These are phyloP conservation scores for Ctenomys sociabilis DNA, from an alignment of 2,113 vertebrate genomes.

Conservation along the genomic window DNA sequence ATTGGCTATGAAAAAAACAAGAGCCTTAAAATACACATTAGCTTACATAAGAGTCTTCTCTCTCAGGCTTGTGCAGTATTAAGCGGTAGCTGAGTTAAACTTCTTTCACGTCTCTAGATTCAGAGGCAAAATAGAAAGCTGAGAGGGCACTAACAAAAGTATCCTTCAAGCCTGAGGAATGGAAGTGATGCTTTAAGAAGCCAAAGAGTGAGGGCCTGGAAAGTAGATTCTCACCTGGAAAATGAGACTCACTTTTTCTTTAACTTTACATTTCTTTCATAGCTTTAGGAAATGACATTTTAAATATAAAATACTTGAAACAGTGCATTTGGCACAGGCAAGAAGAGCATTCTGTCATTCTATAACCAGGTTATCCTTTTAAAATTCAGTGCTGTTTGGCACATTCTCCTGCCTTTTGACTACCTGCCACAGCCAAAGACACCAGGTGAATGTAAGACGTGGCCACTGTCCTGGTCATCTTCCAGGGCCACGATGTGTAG, in stretches of 20 bases:
- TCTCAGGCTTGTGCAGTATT: slow-evolving; percentile 69
- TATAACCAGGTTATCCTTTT: not conserved
- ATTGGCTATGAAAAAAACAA: slow-evolving; percentile 26
- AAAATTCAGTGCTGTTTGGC: not conserved
- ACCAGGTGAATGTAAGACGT: not conserved
- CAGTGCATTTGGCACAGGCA: not conserved
- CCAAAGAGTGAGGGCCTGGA: not conserved
- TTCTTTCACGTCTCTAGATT: slow-evolving; percentile 70
- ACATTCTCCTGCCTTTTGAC: not conserved
- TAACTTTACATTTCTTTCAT: not conserved
- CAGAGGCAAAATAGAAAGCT: slow-evolving; percentile 77
- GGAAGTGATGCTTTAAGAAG: slow-evolving; percentile 57
- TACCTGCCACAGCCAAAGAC: not conserved
- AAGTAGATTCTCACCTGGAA: not conserved
- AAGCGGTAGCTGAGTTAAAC: slow-evolving; percentile 75
- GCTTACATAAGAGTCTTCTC: slow-evolving; percentile 78
- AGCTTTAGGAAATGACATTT: slow-evolving; percentile 6
- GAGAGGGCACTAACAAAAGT: slow-evolving; percentile 64
- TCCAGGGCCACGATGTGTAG: not conserved
- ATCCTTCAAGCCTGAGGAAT: slow-evolving; percentile 59
- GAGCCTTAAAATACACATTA: slow-evolving; percentile 78
- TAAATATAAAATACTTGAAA: slow-evolving; percentile 24
- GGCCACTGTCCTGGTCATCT: not conserved
- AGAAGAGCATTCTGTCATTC: not conserved
- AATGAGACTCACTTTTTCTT: not conserved